phyloP scores from a whole-genome alignment of 2,797 vertebrate genomes.

The Coregonus sp. region DNA sequence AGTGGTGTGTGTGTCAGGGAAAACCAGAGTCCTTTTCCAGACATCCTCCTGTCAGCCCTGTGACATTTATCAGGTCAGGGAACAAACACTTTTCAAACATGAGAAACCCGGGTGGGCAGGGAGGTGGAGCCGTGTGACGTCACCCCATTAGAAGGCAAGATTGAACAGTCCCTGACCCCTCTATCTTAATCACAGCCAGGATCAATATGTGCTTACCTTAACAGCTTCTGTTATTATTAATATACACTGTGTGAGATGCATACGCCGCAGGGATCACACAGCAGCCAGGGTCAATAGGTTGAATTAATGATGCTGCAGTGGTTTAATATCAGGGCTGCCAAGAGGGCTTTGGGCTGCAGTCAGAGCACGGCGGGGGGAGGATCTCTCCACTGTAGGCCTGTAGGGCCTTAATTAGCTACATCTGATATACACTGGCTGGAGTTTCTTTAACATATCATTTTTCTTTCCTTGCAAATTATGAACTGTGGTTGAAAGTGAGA shows the following conservation, averaged over 20 bases:
- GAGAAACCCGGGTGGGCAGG: neutral
- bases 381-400: slow-evolving; percentile 18
- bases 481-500: slow-evolving; percentile 16
- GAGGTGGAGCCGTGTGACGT: neutral
- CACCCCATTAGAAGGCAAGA: slow-evolving; percentile 4
- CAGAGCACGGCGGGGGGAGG: neutral
- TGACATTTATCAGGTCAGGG: neutral
- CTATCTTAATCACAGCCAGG: slow-evolving; percentile 11
- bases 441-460: neutral
- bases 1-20: neutral
- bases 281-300: slow-evolving; percentile 24
- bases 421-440: slow-evolving; percentile 28
- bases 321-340: slow-evolving; percentile 28
- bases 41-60: neutral
- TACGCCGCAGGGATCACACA: slow-evolving; percentile 5
- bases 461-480: slow-evolving; percentile 15
- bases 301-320: slow-evolving; percentile 22
- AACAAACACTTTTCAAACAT: slow-evolving; percentile 7
- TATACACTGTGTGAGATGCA: neutral
- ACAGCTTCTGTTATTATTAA: slow-evolving; percentile 44
- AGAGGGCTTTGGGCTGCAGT: slow-evolving; percentile 5
- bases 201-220: slow-evolving; percentile 36
- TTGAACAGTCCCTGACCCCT: neutral
- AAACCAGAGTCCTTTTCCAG: neutral
- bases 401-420: slow-evolving; percentile 31